Evolutionary conservation across 64 coral and sea anemone species (phyloP).

Genomic region (Catalaphyllia jardinei): DNA sequence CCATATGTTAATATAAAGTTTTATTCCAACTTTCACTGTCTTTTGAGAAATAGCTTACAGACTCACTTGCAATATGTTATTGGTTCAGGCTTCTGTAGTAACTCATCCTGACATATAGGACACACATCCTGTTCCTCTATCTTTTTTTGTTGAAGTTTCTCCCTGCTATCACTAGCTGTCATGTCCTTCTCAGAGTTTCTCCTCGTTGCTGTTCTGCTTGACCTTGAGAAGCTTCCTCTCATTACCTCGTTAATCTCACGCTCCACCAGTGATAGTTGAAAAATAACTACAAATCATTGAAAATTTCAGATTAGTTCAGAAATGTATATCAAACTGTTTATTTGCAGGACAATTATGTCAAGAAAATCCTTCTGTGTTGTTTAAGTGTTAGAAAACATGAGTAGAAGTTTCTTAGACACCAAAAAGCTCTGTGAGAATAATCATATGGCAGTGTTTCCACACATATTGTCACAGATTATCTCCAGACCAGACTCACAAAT

Average conservation of each 20-base stretch:
- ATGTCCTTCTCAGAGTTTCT: constrained; percentile 12
- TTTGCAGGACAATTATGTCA: too few species aligned
- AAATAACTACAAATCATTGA: constrained; percentile 72
- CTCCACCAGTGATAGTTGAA: constrained; percentile 92
- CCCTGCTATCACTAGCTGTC: constrained; percentile 38
- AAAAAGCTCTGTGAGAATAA: too few species aligned
- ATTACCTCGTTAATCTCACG: constrained; percentile 97
- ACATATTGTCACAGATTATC: too few species aligned
- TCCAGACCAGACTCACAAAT: too few species aligned
- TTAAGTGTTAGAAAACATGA: too few species aligned
- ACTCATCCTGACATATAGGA: constrained; percentile 95
- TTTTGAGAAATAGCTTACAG: too few species aligned
- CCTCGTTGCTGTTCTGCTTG: constrained; percentile 26
- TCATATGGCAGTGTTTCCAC: too few species aligned
- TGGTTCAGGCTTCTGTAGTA: constrained; percentile 83
- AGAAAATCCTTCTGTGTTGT: too few species aligned
- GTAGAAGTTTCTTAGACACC: too few species aligned
- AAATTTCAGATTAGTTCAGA: background rate
- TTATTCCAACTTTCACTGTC: too few species aligned
- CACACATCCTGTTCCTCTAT: constrained; percentile 86
- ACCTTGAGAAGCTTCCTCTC: constrained; percentile 60
- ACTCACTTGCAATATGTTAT: constrained; percentile 95
- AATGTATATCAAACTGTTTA: too few species aligned
- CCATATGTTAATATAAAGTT: too few species aligned
- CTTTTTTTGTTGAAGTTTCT: constrained; percentile 88